Evolutionary conservation across 2,797 vertebrate species (phyloP).

Genomic region (Dicrostonyx torquatus): DNA sequence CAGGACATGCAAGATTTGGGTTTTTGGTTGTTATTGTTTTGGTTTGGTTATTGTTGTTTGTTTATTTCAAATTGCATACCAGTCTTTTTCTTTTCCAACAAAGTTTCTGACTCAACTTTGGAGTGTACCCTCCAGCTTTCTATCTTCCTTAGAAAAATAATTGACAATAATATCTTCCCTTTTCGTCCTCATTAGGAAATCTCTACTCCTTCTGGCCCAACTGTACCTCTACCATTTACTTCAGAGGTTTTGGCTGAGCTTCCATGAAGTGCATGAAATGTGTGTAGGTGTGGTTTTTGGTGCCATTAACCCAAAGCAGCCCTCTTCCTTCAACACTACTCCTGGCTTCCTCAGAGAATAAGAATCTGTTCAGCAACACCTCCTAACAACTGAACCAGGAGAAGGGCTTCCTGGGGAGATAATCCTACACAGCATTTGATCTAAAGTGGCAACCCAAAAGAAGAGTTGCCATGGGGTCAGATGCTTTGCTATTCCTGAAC

Average conservation of each 20-base stretch:
- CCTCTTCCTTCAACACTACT: slow-evolving; percentile 32
- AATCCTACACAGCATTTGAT: slow-evolving; percentile 40
- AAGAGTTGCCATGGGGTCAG: neutral
- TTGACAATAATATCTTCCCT: slow-evolving; percentile 53
- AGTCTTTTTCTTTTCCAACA: slow-evolving; percentile 16
- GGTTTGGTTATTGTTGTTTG: neutral
- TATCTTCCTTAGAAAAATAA: slow-evolving; percentile 54
- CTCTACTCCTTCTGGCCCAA: slow-evolving; percentile 1
- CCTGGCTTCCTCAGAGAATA: neutral
- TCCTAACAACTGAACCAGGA: slow-evolving; percentile 31
- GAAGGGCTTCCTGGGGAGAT: slow-evolving; percentile 46
- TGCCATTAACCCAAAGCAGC: neutral
- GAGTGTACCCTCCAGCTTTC: slow-evolving; percentile 39
- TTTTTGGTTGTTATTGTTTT: neutral
- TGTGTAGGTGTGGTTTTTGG: neutral
- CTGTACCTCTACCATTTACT: neutral
- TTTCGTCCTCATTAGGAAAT: slow-evolving; percentile 43
- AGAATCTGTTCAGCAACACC: slow-evolving; percentile 62
- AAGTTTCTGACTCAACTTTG: slow-evolving; percentile 40
- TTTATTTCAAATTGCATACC: neutral
- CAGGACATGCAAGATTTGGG: neutral
- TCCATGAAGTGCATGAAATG: neutral
- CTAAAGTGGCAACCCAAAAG: slow-evolving; percentile 53
- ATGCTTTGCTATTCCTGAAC: neutral
- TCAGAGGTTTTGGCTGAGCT: neutral